Base-by-base conservation (phyloP, 92 coral and sea anemone species). In the Nematostella vectensis region DNA sequence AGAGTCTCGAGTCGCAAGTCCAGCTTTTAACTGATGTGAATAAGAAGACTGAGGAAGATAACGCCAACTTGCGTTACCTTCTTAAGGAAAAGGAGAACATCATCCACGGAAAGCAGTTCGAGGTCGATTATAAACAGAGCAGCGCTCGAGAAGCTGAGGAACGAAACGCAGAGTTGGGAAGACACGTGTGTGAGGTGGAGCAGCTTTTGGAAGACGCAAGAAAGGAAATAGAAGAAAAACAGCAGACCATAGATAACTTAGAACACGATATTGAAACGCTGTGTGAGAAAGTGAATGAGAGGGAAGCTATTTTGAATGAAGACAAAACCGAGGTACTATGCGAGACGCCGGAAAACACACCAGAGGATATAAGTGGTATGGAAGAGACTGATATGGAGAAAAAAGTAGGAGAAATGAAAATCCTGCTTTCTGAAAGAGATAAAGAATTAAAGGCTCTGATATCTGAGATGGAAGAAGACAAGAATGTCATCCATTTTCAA, bases 1-100 rank as follows among this genome's bases (percentile, higher is more conserved):
- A 76, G 22, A 66, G 55, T 17, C 69, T 76, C 0, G 63, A 76
- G 27, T 42, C 57, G 25, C 69, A 81, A 48, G 63, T 81, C 15
- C 63, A 68, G 44, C 28, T 43, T 4, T 43, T 75, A 59, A 72
- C 69, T 6, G 68, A 57, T 9, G 74, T 61, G 27, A 49, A 61
- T n/a, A 81, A 70, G 47, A 54, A 27, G 1, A 65, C 43, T 4
- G 64, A 31, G 9, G 67, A 71, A 44, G 76, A 81, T 25, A 75
- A 33, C 16, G 57, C 65, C 19, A 75, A 58, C 31, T 55, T 70
- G 9, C 70, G 69, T 48, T 28, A 21, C 10, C 62, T 62, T 22
- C 29, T 70, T n/a, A 43, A 43, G 24, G 78, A 65, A 27, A 70
- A 71, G 33, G 84, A 77, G 21, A 63, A 71, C 8, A 28, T 33